Evolutionary conservation across 2,113 vertebrate genomes (phyloP), one percentile per base, ranked within the genome.

Genomic region (Hirundichthys speculiger): DNA sequence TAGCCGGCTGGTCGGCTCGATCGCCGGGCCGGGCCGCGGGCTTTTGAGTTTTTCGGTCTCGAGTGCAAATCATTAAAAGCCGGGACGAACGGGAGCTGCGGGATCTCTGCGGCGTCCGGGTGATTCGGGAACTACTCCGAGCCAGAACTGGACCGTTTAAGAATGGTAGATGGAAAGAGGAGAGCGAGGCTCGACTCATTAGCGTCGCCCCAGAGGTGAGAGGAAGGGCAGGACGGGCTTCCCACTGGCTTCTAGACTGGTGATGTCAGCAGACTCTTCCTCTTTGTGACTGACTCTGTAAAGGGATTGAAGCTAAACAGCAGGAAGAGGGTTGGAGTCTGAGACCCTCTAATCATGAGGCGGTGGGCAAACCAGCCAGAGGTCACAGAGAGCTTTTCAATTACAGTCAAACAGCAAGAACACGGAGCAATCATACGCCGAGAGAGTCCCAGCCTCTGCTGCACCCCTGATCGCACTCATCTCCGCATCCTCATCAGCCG

Each of bases 201-300:
- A 86, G 77, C 73, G 18, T 73, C 22, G 55, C 79, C 79, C 59
- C 73, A 86, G 76, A 90, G 84, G 84, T 89, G 78, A 77, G 72
- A 62, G 62, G 60, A 77, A 75, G 79, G 76, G 69, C 72, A 65
- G 71, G 77, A 30, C 48, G 42, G 39, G 75, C 70, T 69, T 75
- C 80, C 75, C 73, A 77, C 74, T 75, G 82, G 73, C 65, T 85
- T 82, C 75, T 73, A 50, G 84, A 76, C 75, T 75, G 66, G 71
- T 89, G 89, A 91, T 86, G 85, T 90, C 88, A 89, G 85, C 79
- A 72, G 76, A 80, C 70, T 68, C 73, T 72, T 72, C 80, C 69
- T 65, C 67, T 82, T 83, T 67, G 68, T 38, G 70, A 72, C 57
- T 21, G 51, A 51, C 48, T 75, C 69, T 69, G 74, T 19, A 19